Percentiles rank a stretch among this genome's conserved stretches.
Conservation (phyloP, 2,888 invertebrate genomes). For the Oasisia sp. region DNA sequence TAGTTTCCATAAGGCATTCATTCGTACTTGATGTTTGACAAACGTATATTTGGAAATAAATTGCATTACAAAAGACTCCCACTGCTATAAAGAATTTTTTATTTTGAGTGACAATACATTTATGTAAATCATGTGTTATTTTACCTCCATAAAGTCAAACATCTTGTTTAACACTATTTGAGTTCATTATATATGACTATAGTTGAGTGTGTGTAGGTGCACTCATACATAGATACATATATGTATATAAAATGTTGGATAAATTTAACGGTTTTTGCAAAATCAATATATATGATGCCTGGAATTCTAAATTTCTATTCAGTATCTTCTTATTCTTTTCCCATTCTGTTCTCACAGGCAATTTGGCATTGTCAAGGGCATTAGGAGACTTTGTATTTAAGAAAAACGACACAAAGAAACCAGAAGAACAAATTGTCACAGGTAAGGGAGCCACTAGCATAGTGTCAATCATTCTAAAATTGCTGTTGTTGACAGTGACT, state of each 20-base stretch:
- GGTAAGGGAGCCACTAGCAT: slow-evolving; percentile 70
- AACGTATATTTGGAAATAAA: no score
- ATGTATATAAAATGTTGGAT: no score
- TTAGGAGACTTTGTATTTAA: slow-evolving; percentile 98
- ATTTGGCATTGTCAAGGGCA: slow-evolving; percentile 93
- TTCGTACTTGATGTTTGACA: no score
- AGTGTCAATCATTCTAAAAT: background rate
- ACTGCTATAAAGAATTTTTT: background rate
- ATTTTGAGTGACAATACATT: background rate
- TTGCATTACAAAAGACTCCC: background rate
- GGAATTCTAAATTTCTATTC: background rate
- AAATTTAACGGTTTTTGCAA: no score
- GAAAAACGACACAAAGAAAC: slow-evolving; percentile 82
- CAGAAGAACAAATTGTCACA: slow-evolving; percentile 97
- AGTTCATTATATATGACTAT: background rate
- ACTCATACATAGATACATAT: no score
- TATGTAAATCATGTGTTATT: background rate
- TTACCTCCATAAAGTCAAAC: background rate
- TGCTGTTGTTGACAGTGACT: no score
- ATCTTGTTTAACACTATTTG: background rate
- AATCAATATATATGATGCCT: background rate
- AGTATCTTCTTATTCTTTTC: background rate
- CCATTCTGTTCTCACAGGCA: slow-evolving; percentile 65
- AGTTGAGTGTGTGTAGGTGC: no score
- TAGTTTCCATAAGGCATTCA: no score